These are phyloP conservation scores for Alviniconcha marisindica DNA, from an alignment of 1,140 invertebrate species.

Conservation along the genomic window DNA sequence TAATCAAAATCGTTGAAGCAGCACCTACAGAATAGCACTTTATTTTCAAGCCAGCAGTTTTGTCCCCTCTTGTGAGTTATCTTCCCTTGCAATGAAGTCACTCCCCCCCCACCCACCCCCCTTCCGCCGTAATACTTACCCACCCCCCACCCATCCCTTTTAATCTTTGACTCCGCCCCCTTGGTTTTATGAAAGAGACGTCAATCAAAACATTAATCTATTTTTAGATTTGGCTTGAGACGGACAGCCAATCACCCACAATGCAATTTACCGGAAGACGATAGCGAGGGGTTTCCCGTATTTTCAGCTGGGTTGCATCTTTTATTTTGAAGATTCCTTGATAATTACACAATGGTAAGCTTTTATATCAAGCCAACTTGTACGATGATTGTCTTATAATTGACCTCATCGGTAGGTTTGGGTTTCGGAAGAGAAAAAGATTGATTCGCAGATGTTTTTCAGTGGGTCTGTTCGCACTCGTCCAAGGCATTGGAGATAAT, in stretches of 20 bases:
- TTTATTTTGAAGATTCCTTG: slow-evolving; percentile 28
- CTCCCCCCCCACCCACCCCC: background rate
- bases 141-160: too few species aligned
- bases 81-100: slow-evolving; percentile 5
- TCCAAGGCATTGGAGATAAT: background rate
- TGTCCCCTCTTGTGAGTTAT: slow-evolving; percentile 6
- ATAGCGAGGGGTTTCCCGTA: slow-evolving; percentile 29
- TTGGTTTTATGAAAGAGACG: background rate
- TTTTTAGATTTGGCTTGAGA: slow-evolving; percentile 33
- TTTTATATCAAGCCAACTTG: background rate
- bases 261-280: slow-evolving; percentile 42
- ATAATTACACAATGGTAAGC: slow-evolving; percentile 1
- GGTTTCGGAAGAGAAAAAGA: background rate
- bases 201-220: slow-evolving; percentile 36
- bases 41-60: too few species aligned
- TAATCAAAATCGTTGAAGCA: too few species aligned
- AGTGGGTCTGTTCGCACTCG: background rate
- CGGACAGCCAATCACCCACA: slow-evolving; percentile 43
- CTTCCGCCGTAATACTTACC: background rate
- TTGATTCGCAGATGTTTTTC: background rate
- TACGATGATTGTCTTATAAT: background rate
- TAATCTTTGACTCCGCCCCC: slow-evolving; percentile 21
- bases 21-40: too few species aligned
- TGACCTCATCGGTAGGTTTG: background rate
- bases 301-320: slow-evolving; percentile 34